A percentile compares a stretch with the other conserved stretches of the same genome.
These are phyloP conservation scores for Sebastes umbrosus DNA, from an alignment of 2,797 vertebrate species.

Conservation along the genomic window DNA sequence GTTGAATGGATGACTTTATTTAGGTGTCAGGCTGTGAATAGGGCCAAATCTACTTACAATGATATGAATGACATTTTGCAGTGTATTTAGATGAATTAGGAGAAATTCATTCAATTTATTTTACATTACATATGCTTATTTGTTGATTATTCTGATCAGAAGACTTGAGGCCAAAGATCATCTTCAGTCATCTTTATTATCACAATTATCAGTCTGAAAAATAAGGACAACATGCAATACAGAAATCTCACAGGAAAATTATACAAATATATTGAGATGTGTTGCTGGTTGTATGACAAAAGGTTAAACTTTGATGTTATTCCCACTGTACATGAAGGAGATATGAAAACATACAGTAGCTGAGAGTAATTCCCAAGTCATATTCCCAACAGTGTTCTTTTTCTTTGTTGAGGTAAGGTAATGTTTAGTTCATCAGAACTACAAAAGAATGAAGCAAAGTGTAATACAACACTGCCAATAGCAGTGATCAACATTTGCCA, in stretches of 20 bases:
- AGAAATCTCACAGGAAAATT: constrained; percentile 64
- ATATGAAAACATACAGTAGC: constrained; percentile 66
- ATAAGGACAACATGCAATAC: constrained; percentile 60
- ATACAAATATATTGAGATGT: constrained; percentile 78
- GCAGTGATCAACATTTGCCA: constrained; percentile 46
- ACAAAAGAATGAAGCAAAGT: constrained; percentile 64
- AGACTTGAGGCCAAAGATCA: constrained; percentile 20
- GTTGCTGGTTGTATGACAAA: constrained; percentile 68
- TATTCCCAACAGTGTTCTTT: constrained; percentile 55
- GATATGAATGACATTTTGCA: background rate
- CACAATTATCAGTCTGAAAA: constrained; percentile 66
- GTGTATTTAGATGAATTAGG: background rate
- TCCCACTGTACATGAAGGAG: constrained; percentile 65
- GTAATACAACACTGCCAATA: constrained; percentile 43
- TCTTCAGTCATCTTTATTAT: constrained; percentile 71
- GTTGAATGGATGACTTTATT: constrained; percentile 3
- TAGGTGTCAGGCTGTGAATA: background rate
- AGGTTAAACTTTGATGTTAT: constrained; percentile 55
- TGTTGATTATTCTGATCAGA: background rate
- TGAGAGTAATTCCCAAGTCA: constrained; percentile 59
- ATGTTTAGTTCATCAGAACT: constrained; percentile 70
- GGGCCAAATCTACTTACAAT: background rate
- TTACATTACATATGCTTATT: background rate
- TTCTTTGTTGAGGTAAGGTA: constrained; percentile 74
- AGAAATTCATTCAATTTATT: background rate